Evolutionary conservation across 2,113 vertebrate genomes (phyloP), one percentile per base, ranked within the genome.

Genomic region (Poecile atricapillus): DNA sequence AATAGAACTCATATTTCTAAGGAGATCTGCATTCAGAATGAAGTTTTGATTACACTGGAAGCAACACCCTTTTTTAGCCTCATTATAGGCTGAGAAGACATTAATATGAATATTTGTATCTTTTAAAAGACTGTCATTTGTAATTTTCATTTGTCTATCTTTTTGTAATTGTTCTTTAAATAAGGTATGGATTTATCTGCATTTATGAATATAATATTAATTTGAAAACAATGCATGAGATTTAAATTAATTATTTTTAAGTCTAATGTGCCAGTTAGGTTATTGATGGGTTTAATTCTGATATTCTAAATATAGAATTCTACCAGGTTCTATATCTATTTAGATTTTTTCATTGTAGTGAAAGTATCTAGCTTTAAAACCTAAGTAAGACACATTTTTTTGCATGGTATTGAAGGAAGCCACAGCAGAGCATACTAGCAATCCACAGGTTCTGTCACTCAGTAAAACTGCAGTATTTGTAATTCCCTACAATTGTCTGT

Each of bases 241-340:
- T 74, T 79, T 86, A 94, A 97, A 97, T 95, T 85, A 93, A 80
- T 52, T 89, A 67, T 33, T 93, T 97, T 93, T 60, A 94, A 93
- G 39, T 78, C 62, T 86, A 95, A 97, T 86, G 71, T 95, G 80
- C 35, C 83, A 92, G 77, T 94, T 94, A 81, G 12, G 6, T 94
- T 94, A 96, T 71, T 69, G 31, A 35, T 58, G 39, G 18, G 55
- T 95, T 95, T 90, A 95, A 89, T 31, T 92, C 70, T 84, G 64
- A 87, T 87, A 89, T 56, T 87, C 19, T 44, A 84, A 69, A 65
- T 37, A 50, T 0, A 84, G 50, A 65, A 37, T 84, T 71, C 30
- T 28, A 79, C 23, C 17, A 64, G 14, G 47, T 89, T 60, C 46
- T 95, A 75, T 20, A 95, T 63, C 27, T 84, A 33, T 83, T 86